Conservation (phyloP, 1,140 invertebrate species). For the Euschistus heros region DNA sequence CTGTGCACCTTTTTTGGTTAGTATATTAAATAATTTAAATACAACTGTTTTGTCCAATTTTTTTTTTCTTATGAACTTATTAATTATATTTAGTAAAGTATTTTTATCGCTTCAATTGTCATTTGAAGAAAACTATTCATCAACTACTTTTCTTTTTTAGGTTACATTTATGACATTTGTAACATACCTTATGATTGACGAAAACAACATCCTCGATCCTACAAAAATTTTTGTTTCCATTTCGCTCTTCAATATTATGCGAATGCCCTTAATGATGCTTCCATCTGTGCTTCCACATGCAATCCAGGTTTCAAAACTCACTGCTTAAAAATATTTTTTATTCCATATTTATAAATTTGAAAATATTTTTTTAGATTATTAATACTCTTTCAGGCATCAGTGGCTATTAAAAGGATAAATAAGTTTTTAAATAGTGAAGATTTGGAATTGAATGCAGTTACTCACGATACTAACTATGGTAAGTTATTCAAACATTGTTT, state of each 20-base stretch:
- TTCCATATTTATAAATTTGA: background rate
- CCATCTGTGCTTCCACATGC: slow-evolving; percentile 43
- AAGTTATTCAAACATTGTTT: slow-evolving; percentile 34
- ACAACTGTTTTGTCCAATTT: too few species aligned
- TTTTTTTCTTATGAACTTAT: too few species aligned
- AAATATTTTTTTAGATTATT: background rate
- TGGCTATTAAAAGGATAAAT: slow-evolving; percentile 47
- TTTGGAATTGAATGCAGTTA: slow-evolving; percentile 59
- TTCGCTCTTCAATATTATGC: slow-evolving; percentile 26
- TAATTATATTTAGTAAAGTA: background rate
- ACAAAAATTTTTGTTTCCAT: slow-evolving; percentile 45
- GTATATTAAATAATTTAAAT: slow-evolving; percentile 27
- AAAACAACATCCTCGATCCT: slow-evolving; percentile 45
- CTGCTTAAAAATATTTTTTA: background rate
- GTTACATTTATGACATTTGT: slow-evolving; percentile 12
- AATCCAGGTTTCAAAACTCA: slow-evolving; percentile 54
- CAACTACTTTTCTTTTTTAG: slow-evolving; percentile 28
- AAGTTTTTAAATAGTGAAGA: slow-evolving; percentile 82
- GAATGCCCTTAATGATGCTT: slow-evolving; percentile 28
- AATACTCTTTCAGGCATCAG: slow-evolving; percentile 15
- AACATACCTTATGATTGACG: slow-evolving; percentile 31
- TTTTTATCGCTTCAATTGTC: background rate
- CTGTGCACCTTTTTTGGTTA: slow-evolving; percentile 87
- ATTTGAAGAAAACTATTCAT: background rate
- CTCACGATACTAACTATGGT: slow-evolving; percentile 61